Base-by-base conservation (phyloP, 2,113 vertebrate genomes). In the Promerops cafer region DNA sequence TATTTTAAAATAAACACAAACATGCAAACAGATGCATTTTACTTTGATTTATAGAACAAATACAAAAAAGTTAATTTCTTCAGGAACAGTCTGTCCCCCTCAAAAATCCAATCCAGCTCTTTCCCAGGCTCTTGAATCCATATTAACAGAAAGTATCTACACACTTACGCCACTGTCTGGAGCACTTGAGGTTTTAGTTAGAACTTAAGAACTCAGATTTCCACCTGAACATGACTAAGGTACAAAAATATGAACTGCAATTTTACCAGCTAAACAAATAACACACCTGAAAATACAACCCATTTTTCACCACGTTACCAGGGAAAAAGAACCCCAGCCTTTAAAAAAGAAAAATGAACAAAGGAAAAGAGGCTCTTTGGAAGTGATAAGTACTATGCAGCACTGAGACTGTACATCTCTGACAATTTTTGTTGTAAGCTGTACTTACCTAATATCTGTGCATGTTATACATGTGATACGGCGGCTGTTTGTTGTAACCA, bases 391-490 rank as follows among this genome's bases (percentile, higher is more conserved):
- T 35, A 45, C 30, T n/a, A 9, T 16, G 37, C 60, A 81, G 54
- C n/a, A 57, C 17, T 6, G n/a, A 89, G 76, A 57, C 37, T 16
- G 21, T 54, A 21, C 20, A 59, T 31, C 11, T 59, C 16, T 21
- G 76, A 70, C 72, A 57, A 21, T 31, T 84, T 71, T 50, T 9
- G 28, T 28, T 87, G 70, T n/a, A n/a, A n/a, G n/a, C n/a, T n/a
- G n/a, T 64, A 96, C 98, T 98, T 97, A 99, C 98, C 98, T 97
- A 93, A 98, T 54, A 77, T 99, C 98, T 20, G 98, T 98, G 86
- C 98, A 99, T 23, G 98, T 98, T 74, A 99, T 98, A 96, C 98
- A 99, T 18, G 97, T 96, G 97, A 99, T 97, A 63, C 33, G 28
- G 6, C 98, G 97, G 63, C 96, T 97, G 80, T 99, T 99, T 53